Percentiles rank a stretch among this genome's conserved stretches.
Conservation (phyloP, 2,113 vertebrate genomes). For the Nannospalax galili region DNA sequence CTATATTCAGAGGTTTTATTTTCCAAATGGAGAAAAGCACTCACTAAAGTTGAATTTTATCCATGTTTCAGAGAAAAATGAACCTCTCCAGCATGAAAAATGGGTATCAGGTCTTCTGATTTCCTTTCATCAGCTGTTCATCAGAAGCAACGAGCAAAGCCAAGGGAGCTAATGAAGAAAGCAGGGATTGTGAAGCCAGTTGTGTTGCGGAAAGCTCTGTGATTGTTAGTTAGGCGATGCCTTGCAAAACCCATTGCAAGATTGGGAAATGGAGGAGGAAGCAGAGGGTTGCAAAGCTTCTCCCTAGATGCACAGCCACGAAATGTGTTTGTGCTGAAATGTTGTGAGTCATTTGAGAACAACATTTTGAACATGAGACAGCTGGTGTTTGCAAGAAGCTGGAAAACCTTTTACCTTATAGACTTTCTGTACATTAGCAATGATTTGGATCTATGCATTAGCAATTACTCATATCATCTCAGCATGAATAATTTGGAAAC, state of each 20-base stretch:
- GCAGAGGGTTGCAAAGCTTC: conserved; percentile 20
- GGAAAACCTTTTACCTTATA: conserved; percentile 12
- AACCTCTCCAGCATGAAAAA: conserved; percentile 65
- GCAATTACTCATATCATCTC: conserved; percentile 14
- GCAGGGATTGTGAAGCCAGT: conserved; percentile 3
- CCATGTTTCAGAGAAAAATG: conserved; percentile 62
- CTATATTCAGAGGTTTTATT: neutral
- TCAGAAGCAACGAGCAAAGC: conserved; percentile 57
- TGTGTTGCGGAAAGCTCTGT: conserved; percentile 46
- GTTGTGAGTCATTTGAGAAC: conserved; percentile 22
- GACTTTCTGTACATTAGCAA: neutral
- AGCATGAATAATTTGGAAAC: neutral
- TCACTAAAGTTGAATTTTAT: conserved; percentile 65
- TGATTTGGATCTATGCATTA: conserved; percentile 6
- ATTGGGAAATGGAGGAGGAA: neutral
- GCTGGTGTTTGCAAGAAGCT: neutral
- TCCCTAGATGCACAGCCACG: conserved; percentile 28
- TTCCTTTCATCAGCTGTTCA: conserved; percentile 72
- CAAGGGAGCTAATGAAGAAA: conserved; percentile 69
- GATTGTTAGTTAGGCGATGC: conserved; percentile 67
- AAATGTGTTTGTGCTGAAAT: conserved; percentile 38
- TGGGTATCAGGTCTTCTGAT: conserved; percentile 73
- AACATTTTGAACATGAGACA: conserved; percentile 23
- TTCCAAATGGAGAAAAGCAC: conserved; percentile 15
- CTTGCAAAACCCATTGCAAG: conserved; percentile 59